Conservation (phyloP, 2,888 invertebrate species). For the Hedya salicella region DNA sequence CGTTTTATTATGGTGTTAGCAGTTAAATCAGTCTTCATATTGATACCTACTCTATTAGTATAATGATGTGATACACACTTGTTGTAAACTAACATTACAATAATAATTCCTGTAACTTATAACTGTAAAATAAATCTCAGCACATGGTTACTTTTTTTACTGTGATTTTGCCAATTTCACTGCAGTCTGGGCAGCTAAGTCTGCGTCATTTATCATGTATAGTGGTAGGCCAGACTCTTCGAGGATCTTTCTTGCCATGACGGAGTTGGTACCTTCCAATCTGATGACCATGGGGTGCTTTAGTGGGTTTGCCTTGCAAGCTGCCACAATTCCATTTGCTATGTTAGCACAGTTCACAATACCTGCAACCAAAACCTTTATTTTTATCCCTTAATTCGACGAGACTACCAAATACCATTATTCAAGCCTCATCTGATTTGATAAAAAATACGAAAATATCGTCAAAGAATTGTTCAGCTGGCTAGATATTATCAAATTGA, state of each 20-base stretch:
- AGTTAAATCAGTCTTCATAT: constrained; percentile 40
- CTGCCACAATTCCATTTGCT: constrained; percentile 97
- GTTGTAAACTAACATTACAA: constrained; percentile 11
- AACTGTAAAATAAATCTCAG: constrained; percentile 13
- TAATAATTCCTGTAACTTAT: constrained; percentile 29
- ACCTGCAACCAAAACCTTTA: constrained; percentile 79
- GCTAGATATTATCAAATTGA: too few relatives aligned
- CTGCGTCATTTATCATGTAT: constrained; percentile 92
- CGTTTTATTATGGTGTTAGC: constrained; percentile 46
- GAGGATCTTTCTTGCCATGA: constrained; percentile 92
- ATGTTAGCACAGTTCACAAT: constrained; percentile 99
- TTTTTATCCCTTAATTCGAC: too few relatives aligned
- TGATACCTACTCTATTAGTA: constrained; percentile 14
- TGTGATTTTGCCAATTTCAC: constrained; percentile 82
- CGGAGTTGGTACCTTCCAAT: constrained; percentile 97
- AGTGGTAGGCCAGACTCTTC: constrained; percentile 93
- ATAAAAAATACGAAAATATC: too few relatives aligned
- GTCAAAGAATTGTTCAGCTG: too few relatives aligned
- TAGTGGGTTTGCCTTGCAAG: constrained; percentile 91
- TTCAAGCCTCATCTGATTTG: too few relatives aligned
- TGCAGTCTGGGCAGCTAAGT: constrained; percentile 96
- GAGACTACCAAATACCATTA: too few relatives aligned
- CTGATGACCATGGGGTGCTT: constrained; percentile 96
- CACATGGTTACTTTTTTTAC: constrained; percentile 28
- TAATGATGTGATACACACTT: constrained; percentile 7